phyloP scores from a whole-genome alignment of 2,113 vertebrate genomes.

The Hylia prasina region DNA sequence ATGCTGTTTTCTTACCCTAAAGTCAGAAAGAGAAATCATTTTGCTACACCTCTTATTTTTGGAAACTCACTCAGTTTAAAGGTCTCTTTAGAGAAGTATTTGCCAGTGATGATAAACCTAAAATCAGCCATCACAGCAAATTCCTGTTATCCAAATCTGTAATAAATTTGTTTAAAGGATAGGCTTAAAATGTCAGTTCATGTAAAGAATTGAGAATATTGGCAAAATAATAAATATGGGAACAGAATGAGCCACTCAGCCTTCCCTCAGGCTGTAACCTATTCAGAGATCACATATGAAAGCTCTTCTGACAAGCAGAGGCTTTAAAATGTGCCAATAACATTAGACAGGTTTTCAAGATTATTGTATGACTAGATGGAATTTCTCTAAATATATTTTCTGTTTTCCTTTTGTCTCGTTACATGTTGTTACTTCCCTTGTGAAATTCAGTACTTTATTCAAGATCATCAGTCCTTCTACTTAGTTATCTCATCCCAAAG shows the following conservation, averaged over 20 bases:
- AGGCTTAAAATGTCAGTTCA: constrained; percentile 22
- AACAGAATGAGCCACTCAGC: not conserved
- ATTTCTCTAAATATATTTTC: not conserved
- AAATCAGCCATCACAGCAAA: not conserved
- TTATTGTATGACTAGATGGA: not conserved
- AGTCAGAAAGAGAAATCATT: not conserved
- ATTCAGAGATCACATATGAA: not conserved
- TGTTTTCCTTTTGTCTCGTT: not conserved
- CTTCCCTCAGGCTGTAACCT: not conserved
- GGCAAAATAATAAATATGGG: not conserved
- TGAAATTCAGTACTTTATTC: not conserved
- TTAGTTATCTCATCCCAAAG: not conserved
- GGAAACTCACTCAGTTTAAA: not conserved
- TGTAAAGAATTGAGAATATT: not conserved
- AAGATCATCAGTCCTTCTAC: not conserved
- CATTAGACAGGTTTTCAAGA: not conserved
- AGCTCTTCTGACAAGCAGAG: not conserved
- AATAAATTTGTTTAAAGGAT: not conserved
- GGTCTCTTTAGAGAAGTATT: not conserved
- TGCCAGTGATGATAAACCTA: not conserved
- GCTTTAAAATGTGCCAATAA: not conserved
- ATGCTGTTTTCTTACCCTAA: not conserved
- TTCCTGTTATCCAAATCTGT: not conserved
- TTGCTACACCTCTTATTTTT: not conserved
- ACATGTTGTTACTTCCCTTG: not conserved